A percentile compares a stretch with the other conserved stretches of the same genome.
These are phyloP conservation scores for Dione juno DNA, from an alignment of 2,888 invertebrate species.

Conservation along the genomic window DNA sequence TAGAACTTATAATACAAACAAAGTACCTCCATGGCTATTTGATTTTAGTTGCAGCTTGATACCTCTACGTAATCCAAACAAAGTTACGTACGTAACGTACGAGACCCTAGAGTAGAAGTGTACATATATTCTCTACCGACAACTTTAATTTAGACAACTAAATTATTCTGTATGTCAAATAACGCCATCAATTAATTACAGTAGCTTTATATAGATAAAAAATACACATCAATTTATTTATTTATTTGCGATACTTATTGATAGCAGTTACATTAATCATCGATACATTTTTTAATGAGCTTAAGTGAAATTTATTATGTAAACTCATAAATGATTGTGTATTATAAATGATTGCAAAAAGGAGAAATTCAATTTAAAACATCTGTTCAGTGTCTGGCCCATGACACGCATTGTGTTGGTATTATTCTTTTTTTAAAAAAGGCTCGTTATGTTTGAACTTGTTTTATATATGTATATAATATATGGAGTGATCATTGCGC, in stretches of 20 bases:
- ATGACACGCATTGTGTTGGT: not conserved
- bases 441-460: not conserved
- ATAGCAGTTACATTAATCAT: conserved; percentile 14
- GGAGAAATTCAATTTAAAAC: conserved; percentile 7
- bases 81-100: too few relatives aligned
- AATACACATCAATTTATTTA: conserved; percentile 2
- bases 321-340: not conserved
- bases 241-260: conserved; percentile 12
- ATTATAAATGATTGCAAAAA: conserved; percentile 4
- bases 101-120: too few relatives aligned
- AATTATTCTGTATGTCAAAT: too few relatives aligned
- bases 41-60: too few relatives aligned
- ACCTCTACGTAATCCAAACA: too few relatives aligned
- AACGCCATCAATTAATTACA: too few relatives aligned
- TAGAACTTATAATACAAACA: too few relatives aligned
- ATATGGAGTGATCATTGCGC: not conserved
- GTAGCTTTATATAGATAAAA: too few relatives aligned
- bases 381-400: not conserved
- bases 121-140: too few relatives aligned
- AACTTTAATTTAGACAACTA: too few relatives aligned
- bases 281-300: conserved; percentile 7
- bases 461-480: conserved; percentile 4
- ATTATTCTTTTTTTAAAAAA: not conserved
- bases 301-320: conserved; percentile 30
- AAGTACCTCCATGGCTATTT: too few relatives aligned